These are phyloP conservation scores for Paedocypris sp. DNA, from an alignment of 2,113 vertebrate genomes.

Conservation along the genomic window DNA sequence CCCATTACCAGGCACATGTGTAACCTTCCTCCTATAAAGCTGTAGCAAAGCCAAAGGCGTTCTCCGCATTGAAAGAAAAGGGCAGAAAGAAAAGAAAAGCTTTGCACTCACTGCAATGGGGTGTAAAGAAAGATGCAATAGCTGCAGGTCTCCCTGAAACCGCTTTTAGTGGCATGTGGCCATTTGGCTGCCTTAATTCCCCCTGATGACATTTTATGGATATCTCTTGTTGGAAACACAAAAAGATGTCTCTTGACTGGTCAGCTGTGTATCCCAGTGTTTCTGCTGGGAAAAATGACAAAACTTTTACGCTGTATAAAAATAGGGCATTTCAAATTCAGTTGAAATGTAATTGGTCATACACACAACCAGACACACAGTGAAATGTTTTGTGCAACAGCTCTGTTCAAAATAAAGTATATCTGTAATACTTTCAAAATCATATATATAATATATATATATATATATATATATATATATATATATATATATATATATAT, in stretches of 20 bases:
- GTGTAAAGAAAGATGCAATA: conserved; percentile 18
- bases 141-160: conserved; percentile 19
- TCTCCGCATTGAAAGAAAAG: conserved; percentile 17
- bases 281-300: too few species aligned
- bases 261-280: not conserved
- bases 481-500: too few species aligned
- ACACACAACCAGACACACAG: too few species aligned
- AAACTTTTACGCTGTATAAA: too few species aligned
- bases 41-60: conserved; percentile 16
- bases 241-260: not conserved
- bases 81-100: not conserved
- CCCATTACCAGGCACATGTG: conserved; percentile 27
- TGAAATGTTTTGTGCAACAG: too few species aligned
- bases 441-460: too few species aligned
- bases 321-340: too few species aligned
- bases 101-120: conserved; percentile 26
- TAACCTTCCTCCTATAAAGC: not conserved
- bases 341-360: too few species aligned
- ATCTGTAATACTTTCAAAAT: too few species aligned
- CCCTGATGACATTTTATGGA: too few species aligned
- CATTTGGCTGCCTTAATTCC: conserved; percentile 23
- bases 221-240: not conserved
- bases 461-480: too few species aligned
- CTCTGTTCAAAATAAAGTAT: too few species aligned
- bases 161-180: conserved; percentile 25